Base-by-base conservation (phyloP, 2,113 vertebrate species). In the Colaptes auratus region DNA sequence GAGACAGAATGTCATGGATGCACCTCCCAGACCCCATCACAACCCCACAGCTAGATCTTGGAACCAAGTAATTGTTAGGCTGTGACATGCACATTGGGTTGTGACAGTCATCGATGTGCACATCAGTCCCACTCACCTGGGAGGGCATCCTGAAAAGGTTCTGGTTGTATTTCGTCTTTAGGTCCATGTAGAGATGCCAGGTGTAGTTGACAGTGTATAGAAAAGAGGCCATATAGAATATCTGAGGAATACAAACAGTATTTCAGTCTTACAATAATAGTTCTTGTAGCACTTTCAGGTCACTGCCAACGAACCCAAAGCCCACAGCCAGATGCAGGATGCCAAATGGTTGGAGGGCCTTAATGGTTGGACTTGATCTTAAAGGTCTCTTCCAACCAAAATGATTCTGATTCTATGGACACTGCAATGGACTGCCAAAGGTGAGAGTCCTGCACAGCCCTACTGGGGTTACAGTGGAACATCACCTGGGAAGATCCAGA, bases 121-220 rank as follows among this genome's bases (percentile, higher is more conserved):
- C 3, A 3, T 33, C 52, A 10, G 31, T 39, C 55, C 76, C 44
- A 70, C 94, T 97, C 97, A 99, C 98, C 98, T 97, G 94, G 1
- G 92, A 87, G 15, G 97, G 88, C 60, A 92, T 94, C 63, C 96
- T 98, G 50, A 96, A 95, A 12, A 95, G 82, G 84, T 94, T 97
- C 95, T 97, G 97, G 27, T 76, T 95, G 79, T 97, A 97, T 88
- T 98, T 98, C 92, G 96, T 88, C 74, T 96, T 98, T 53, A 99
- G 93, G n/a, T 98, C 97, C 39, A 52, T 94, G 96, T 98, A 98
- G 6, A 99, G 97, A 67, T 98, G 98, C 98, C 98, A 98, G 67
- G 98, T 97, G 55, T 98, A 99, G 98, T 98, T 98, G 90, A 98
- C 88, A 0, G 98, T 99, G 96, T 98, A 99, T 58, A 99, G 95